Base-by-base conservation (phyloP, 2,113 vertebrate genomes). In the Pica pica region DNA sequence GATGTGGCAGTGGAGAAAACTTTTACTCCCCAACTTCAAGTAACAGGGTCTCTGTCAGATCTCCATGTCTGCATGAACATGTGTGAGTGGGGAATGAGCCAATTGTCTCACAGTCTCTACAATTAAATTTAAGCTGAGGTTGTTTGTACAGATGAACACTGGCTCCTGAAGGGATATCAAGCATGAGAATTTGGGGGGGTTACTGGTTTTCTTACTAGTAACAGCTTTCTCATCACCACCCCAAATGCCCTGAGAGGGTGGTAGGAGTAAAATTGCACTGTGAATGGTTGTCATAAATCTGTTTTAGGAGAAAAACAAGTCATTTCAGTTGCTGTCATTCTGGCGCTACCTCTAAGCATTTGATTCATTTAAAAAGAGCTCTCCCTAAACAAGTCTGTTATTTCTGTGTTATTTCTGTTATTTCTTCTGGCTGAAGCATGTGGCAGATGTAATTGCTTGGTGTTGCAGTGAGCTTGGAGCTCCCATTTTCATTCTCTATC, bases 111-210 rank as follows among this genome's bases (percentile, higher is more conserved):
- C 47, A 56, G 76, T 39, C 71, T 85, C 41, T 2, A 35, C 55
- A 83, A 87, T 56, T 92, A 94, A 86, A 93, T 89, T 94, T 94
- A 90, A 94, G 56, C 56, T 78, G 80, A 77, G 27, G 37, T 91
- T 96, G 94, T 96, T 97, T 96, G 68, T 73, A 61, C 90, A 94
- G 95, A 85, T 95, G 90, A 97, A 33, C 49, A 11, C 28, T 80
- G 82, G 59, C 71, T 95, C 53, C 65, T 65, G 79, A 74, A 90
- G 76, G 60, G 60, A 75, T 84, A 57, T 42, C 27, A 85, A 20
- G 30, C 68, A 63, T 56, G 41, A 83, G 59, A 91, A 88, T 11
- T 23, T 80, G 50, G 13, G 61, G 61, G 26, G 52, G 28, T 77
- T 87, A 52, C 55, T 69, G 27, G 30, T 74, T 94, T 93, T 41